Evolutionary conservation across 1,140 invertebrate species (phyloP).

Genomic region (Lasioglossum baleicum): DNA sequence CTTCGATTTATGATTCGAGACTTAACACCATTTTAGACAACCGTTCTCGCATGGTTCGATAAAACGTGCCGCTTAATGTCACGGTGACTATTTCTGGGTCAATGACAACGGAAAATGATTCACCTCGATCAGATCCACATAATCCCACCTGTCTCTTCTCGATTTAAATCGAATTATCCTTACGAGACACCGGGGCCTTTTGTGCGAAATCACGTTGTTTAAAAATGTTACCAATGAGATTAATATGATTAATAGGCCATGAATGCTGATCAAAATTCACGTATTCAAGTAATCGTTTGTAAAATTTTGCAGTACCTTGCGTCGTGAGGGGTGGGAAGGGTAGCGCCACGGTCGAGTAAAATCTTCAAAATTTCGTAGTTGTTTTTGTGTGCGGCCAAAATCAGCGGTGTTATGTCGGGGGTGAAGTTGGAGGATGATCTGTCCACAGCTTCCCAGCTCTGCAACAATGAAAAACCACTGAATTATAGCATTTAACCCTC

Average conservation of each 20-base stretch:
- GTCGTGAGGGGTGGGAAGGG: constrained; percentile 93
- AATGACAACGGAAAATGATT: no score
- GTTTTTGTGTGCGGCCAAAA: constrained; percentile 93
- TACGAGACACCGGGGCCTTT: no score
- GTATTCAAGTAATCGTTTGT: no score
- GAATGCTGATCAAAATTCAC: no score
- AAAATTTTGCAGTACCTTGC: constrained; percentile 83
- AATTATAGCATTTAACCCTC: no score
- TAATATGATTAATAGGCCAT: no score
- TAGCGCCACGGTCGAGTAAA: constrained; percentile 91
- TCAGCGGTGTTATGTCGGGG: constrained; percentile 92
- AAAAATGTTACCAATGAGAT: no score
- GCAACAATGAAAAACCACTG: constrained; percentile 38
- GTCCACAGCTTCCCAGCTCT: constrained; percentile 93
- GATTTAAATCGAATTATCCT: no score
- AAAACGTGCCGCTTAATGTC: background rate
- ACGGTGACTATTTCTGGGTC: no score
- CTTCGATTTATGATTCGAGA: constrained; percentile 1
- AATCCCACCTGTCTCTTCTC: no score
- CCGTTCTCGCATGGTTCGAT: background rate
- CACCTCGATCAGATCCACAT: no score
- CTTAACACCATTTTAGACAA: constrained; percentile 5
- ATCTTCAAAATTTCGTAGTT: constrained; percentile 96
- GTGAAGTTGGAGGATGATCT: constrained; percentile 91
- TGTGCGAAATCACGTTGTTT: no score